phyloP scores from a whole-genome alignment of 2,888 invertebrate species.

The Andrena chrysosceles region DNA sequence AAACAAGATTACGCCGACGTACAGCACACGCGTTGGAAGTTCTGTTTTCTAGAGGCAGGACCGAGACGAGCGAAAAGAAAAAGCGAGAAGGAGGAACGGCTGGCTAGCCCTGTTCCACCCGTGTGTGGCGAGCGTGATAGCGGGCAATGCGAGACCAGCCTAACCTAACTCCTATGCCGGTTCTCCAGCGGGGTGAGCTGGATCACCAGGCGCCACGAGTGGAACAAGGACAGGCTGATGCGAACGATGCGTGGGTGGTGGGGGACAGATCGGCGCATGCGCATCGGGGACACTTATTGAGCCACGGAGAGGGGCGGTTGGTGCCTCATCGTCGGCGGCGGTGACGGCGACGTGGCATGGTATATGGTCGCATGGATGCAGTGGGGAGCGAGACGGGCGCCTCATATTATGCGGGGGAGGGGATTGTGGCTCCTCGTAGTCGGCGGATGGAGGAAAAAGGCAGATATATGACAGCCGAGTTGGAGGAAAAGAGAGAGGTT shows the following conservation, averaged over 20 bases:
- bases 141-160: slow-evolving; percentile 77
- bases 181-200: slow-evolving; percentile 75
- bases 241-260: slow-evolving; percentile 79
- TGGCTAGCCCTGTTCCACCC: slow-evolving; percentile 82
- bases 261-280: slow-evolving; percentile 77
- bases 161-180: slow-evolving; percentile 81
- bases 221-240: slow-evolving; percentile 53
- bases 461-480: slow-evolving; percentile 23
- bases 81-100: slow-evolving; percentile 55
- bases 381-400: slow-evolving; percentile 56
- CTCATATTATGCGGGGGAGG: slow-evolving; percentile 53
- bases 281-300: slow-evolving; percentile 73
- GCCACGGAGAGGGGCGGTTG: slow-evolving; percentile 76
- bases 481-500: slow-evolving; percentile 2
- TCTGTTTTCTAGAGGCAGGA: slow-evolving; percentile 56
- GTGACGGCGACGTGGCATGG: slow-evolving; percentile 71
- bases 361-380: slow-evolving; percentile 60
- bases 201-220: slow-evolving; percentile 56
- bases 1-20: slow-evolving; percentile 80
- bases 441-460: slow-evolving; percentile 50
- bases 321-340: slow-evolving; percentile 77
- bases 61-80: slow-evolving; percentile 42
- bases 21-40: slow-evolving; percentile 69
- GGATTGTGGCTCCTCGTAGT: slow-evolving; percentile 57
- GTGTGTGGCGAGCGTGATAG: slow-evolving; percentile 70